Conservation (phyloP, 2,888 invertebrate species). For the Tenthredo scrophulariae region DNA sequence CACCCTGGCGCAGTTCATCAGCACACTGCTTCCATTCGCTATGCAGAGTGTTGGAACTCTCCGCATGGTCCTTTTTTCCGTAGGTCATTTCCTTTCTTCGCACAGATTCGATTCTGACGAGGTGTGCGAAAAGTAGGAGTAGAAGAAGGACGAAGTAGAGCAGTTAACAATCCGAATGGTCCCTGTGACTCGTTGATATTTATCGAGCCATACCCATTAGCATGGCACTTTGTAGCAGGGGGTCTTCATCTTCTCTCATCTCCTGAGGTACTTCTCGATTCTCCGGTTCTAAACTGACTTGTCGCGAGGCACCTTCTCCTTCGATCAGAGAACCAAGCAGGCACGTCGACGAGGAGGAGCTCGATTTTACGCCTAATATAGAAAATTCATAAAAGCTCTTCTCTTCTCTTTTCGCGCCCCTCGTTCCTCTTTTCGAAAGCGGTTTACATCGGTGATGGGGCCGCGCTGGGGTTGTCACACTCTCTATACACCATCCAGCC, state of each 20-base stretch:
- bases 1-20: not conserved
- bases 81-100: not conserved
- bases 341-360: slow-evolving; percentile 20
- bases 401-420: slow-evolving; percentile 43
- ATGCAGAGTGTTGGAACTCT: not conserved
- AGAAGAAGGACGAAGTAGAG: not conserved
- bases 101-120: slow-evolving; percentile 39
- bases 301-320: slow-evolving; percentile 7
- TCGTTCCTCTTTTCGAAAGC: slow-evolving; percentile 53
- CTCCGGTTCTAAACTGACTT: slow-evolving; percentile 1
- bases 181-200: slow-evolving; percentile 51
- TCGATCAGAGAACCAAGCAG: slow-evolving; percentile 24
- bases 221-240: slow-evolving; percentile 50
- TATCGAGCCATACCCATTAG: slow-evolving; percentile 54
- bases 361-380: slow-evolving; percentile 64
- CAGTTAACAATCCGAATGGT: slow-evolving; percentile 50
- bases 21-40: not conserved
- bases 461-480: slow-evolving; percentile 47
- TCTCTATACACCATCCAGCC: slow-evolving; percentile 56
- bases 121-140: not conserved
- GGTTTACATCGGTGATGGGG: slow-evolving; percentile 42
- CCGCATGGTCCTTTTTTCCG: not conserved
- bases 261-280: slow-evolving; percentile 7
- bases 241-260: slow-evolving; percentile 41
- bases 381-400: slow-evolving; percentile 63